Evolutionary conservation across 2,797 vertebrate species (phyloP).

Genomic region (Erethizon dorsatum): DNA sequence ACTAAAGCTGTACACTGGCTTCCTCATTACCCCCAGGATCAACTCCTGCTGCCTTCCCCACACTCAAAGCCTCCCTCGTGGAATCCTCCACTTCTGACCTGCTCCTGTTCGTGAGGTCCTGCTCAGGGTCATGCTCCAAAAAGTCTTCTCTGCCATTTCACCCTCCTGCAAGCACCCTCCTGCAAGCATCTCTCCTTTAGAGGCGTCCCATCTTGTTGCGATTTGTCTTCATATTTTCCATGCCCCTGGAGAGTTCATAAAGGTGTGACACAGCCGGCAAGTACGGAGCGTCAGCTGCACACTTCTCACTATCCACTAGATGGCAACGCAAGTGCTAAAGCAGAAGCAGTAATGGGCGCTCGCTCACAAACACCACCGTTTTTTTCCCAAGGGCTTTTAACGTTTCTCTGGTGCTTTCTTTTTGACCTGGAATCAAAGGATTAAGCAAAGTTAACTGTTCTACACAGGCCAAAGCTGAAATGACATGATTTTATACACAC

Average conservation of each 20-base stretch:
- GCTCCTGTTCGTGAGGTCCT: too few relatives aligned
- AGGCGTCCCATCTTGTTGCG: not conserved
- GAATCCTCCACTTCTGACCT: not conserved
- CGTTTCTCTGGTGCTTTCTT: not conserved
- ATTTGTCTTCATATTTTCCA: not conserved
- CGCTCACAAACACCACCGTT: not conserved
- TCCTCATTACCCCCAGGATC: not conserved
- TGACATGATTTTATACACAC: not conserved
- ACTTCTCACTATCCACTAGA: constrained; percentile 24
- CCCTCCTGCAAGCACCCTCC: not conserved
- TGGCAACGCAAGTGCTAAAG: constrained; percentile 56
- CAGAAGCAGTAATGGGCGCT: not conserved
- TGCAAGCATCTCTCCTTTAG: not conserved
- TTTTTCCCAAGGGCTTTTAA: constrained; percentile 27
- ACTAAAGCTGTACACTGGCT: not conserved
- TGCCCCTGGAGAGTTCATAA: not conserved
- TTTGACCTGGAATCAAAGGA: constrained; percentile 45
- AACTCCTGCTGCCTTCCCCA: not conserved
- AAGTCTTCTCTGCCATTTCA: not conserved
- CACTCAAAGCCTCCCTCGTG: too few relatives aligned
- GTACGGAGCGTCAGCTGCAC: not conserved
- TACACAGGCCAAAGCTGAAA: not conserved
- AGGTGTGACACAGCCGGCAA: not conserved
- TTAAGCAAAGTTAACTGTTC: constrained; percentile 10
- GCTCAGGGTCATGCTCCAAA: fast-evolving